Evolutionary conservation across 2,113 vertebrate genomes (phyloP).

Genomic region (sheep (Ovis aries)): DNA sequence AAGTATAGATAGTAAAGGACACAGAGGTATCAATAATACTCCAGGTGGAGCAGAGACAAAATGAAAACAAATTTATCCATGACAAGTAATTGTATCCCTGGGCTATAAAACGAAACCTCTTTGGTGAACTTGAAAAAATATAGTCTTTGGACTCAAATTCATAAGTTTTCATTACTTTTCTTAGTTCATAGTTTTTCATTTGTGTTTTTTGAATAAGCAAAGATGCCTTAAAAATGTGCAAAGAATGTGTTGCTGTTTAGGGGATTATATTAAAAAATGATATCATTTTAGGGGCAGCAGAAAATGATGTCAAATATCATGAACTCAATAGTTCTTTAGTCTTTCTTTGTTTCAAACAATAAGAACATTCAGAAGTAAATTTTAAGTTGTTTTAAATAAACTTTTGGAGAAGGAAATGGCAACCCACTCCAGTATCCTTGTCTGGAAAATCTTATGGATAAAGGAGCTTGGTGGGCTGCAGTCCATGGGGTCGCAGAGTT

Average conservation of each 20-base stretch:
- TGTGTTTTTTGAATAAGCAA: constrained; percentile 28
- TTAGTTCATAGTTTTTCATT: constrained; percentile 17
- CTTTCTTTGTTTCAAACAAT: constrained; percentile 26
- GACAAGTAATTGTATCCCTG: constrained; percentile 22
- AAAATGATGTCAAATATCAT: constrained; percentile 30
- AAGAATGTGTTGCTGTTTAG: constrained; percentile 2
- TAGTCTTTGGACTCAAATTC: constrained; percentile 14
- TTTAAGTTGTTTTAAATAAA: constrained; percentile 63
- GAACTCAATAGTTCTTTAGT: constrained; percentile 39
- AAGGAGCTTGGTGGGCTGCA: not conserved
- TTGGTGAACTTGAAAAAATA: constrained; percentile 25
- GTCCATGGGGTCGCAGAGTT: fast-evolving
- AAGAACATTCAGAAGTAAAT: not conserved
- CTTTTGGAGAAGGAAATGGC: not conserved
- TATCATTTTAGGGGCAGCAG: constrained; percentile 1
- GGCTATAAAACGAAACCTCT: not conserved
- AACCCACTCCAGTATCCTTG: not conserved
- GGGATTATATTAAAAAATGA: constrained; percentile 44
- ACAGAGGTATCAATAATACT: not conserved
- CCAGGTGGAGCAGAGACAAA: not conserved
- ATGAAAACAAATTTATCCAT: constrained; percentile 33
- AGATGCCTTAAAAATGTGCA: not conserved
- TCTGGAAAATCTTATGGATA: not conserved
- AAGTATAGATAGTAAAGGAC: constrained; percentile 1
- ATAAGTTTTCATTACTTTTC: constrained; percentile 54